These are phyloP conservation scores for Elaphurus davidianus DNA, from an alignment of 2,113 vertebrate genomes.

Conservation along the genomic window DNA sequence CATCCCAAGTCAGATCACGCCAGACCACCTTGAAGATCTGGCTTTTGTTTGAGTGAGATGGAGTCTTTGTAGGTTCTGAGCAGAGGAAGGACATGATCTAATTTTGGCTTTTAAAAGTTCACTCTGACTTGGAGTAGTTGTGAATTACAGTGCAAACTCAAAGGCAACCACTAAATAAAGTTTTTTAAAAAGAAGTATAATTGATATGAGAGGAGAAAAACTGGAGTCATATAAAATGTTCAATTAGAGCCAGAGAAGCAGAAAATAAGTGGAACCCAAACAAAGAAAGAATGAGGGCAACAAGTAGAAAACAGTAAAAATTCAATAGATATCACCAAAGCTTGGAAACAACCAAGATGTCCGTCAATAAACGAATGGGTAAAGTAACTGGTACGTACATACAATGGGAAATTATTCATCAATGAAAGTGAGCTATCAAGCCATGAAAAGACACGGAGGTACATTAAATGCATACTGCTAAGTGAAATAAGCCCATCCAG, in stretches of 20 bases:
- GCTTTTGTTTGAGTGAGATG: background rate
- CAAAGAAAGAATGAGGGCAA: background rate
- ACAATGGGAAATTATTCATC: no score
- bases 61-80: background rate
- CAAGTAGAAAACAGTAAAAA: background rate
- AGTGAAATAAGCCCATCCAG: background rate
- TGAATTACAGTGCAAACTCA: background rate
- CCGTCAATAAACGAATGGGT: background rate
- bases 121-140: background rate
- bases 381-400: rapidly evolving
- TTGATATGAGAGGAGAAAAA: background rate
- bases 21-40: background rate
- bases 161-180: background rate
- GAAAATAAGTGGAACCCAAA: background rate
- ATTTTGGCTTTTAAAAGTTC: background rate
- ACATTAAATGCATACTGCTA: background rate
- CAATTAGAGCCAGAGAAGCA: background rate
- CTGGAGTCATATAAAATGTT: background rate
- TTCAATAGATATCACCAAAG: background rate
- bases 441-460: rapidly evolving
- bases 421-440: background rate
- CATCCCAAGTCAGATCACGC: background rate
- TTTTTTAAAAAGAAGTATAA: background rate
- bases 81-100: no score
- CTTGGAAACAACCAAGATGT: background rate